Evolutionary conservation across 2,888 invertebrate species (phyloP), one percentile per base, ranked within the genome.

Genomic region (Macaria notata): DNA sequence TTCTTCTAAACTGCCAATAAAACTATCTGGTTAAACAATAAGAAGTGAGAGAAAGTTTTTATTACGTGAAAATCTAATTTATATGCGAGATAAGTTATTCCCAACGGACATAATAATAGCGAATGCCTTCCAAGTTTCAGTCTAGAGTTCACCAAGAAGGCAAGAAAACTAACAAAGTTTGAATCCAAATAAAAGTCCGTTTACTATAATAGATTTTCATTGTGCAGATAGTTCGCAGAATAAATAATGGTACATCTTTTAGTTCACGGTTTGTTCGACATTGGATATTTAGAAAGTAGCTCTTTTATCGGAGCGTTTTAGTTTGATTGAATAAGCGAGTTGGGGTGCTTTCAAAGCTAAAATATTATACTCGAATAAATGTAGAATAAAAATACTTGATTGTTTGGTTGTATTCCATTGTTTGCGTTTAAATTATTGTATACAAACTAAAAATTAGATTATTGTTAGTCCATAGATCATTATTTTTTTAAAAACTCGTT

Each of bases 11-110:
- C 30, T 56, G 48, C 54, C 62, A 57, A 54, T 54, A 38, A 61
- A 58, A 62, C 51, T 56, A 50, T 50, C 7, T 44, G 58, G 52
- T 56, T 53, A 64, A 62, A 56, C 59, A 57, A 52, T 58, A 54
- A 56, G 2, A 49, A 59, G 55, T 47, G 50, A 56, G 56, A 54
- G 39, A 52, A 62, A 59, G 49, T 62, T 65, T 65, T 61, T 65
- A 63, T 62, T 61, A 63, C 59, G 59, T 49, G 60, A 53, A 59
- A 63, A 65, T 55, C 59, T 63, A 63, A 63, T 65, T 65, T 61
- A 63, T 62, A 49, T 41, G 54, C 48, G 47, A 51, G 58, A 56
- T 60, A 63, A 58, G 59, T 62, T 63, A 50, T 58, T 61, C 63
- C 55, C 56, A 31, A 49, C 39, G 52, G 54, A 55, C 55, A 50